Evolutionary conservation across 2,113 vertebrate genomes (phyloP), one percentile per base, ranked within the genome.

Genomic region (Ellobius talpinus): DNA sequence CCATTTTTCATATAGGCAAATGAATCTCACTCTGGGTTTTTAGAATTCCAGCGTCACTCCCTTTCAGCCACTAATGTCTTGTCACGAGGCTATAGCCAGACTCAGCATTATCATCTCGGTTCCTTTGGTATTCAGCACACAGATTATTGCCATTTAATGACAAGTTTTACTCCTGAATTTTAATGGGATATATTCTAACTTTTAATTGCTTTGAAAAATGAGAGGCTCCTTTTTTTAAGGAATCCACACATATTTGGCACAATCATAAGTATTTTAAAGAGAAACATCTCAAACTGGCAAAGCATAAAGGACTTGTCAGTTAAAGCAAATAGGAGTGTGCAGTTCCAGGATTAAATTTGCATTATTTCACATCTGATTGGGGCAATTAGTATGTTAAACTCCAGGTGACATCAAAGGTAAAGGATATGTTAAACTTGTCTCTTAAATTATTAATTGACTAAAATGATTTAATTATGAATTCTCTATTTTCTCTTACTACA

Each of bases 191-290:
- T 87, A 72, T 88, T 93, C 85, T 95, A 89, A 96, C 58, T 97
- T 97, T 92, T 96, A 97, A 96, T 92, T 96, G 76, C 90, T 95
- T 97, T 96, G n/a, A 95, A 97, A 97, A 96, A 96, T 88, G 74
- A 96, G 78, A n/a, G 55, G 21, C 79, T 17, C 74, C 74, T 93
- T 94, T 77, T 94, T 94, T 58, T 65, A 1, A 97, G 52, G 55
- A 96, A 81, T 96, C 81, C 86, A 84, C 90, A 76, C 81, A 82
- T 92, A 95, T 86, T 96, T 97, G 90, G 89, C 79, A 97, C 47
- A 89, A 96, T 92, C 88, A 96, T 94, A 94, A 97, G 96, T 95
- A 97, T 95, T 97, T 95, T 68, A 95, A 81, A 92, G 93, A 88
- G 96, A 92, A 98, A 97, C 96, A 68, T 74, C 50, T 96, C 84